A percentile compares a stretch with the other conserved stretches of the same genome.
Evolutionary conservation across 2,113 vertebrate species (phyloP).

Genomic region (Triplophysa tibetana): DNA sequence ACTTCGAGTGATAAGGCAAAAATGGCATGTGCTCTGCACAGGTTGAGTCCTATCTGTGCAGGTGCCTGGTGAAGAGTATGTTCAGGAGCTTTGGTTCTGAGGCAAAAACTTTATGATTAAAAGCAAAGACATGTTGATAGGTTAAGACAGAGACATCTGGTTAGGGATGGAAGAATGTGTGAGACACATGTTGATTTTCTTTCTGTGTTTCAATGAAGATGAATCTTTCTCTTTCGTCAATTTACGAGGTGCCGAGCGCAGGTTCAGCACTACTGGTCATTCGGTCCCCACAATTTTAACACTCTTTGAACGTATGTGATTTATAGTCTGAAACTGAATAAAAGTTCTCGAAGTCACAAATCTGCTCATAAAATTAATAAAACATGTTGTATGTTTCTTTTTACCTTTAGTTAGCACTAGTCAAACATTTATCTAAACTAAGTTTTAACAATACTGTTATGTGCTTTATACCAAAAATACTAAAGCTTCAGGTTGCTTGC

Average conservation of each 20-base stretch:
- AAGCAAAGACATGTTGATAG: conserved; percentile 55
- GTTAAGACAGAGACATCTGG: conserved; percentile 52
- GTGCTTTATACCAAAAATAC: no score
- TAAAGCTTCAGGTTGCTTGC: no score
- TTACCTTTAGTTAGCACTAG: no score
- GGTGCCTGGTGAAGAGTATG: not conserved
- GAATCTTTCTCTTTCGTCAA: conserved; percentile 28
- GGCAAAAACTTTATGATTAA: not conserved
- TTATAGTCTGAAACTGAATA: not conserved
- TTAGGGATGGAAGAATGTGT: conserved; percentile 51
- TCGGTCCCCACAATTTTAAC: conserved; percentile 33
- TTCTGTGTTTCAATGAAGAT: conserved; percentile 18
- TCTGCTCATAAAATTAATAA: not conserved
- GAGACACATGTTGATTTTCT: conserved; percentile 51
- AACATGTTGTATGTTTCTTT: no score
- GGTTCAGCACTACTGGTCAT: conserved; percentile 20
- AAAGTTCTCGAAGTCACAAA: not conserved
- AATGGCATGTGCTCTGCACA: no score
- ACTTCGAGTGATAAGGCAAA: no score
- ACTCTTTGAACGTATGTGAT: conserved; percentile 7
- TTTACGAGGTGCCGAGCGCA: conserved; percentile 37
- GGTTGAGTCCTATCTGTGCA: no score
- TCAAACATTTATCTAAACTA: no score
- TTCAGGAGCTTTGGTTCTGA: not conserved
- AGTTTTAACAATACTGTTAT: no score